phyloP scores from a whole-genome alignment of 2,888 invertebrate species.

The Dyspetes luteomarginatus region DNA sequence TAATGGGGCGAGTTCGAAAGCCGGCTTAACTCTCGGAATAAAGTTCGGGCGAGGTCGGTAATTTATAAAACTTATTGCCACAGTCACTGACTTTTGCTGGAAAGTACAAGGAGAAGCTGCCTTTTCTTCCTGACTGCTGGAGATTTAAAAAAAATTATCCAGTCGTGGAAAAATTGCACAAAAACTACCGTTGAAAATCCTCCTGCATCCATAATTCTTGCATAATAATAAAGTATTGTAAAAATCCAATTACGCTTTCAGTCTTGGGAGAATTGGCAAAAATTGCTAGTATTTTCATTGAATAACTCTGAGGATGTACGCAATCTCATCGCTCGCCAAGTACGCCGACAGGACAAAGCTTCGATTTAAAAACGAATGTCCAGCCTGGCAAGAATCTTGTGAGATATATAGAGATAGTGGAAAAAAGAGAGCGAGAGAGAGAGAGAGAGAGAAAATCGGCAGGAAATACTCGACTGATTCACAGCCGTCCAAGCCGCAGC shows the following conservation, averaged over 20 bases:
- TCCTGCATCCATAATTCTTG: constrained; percentile 2
- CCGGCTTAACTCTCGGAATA: constrained; percentile 77
- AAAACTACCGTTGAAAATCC: constrained; percentile 11
- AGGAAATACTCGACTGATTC: constrained; percentile 65
- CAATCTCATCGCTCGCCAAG: constrained; percentile 43
- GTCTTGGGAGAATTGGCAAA: constrained; percentile 5
- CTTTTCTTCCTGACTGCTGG: not conserved
- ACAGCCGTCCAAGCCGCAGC: constrained; percentile 62
- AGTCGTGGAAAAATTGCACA: not conserved
- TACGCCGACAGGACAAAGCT: constrained; percentile 59
- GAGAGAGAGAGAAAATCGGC: constrained; percentile 40
- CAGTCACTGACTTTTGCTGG: constrained; percentile 65
- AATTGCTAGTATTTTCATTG: constrained; percentile 12
- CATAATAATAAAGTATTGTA: not conserved
- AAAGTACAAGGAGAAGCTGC: constrained; percentile 1
- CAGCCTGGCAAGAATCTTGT: constrained; percentile 46
- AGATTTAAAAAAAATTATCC: not conserved
- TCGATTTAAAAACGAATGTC: constrained; percentile 55
- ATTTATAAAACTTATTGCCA: constrained; percentile 77
- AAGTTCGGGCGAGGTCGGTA: constrained; percentile 69
- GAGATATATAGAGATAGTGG: constrained; percentile 8
- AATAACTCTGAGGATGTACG: no score
- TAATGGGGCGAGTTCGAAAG: constrained; percentile 78
- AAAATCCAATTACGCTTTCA: not conserved
- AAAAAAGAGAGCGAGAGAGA: constrained; percentile 4